Evolutionary conservation across 2,113 vertebrate genomes (phyloP), one percentile per base, ranked within the genome.

Genomic region (Columbina picui): DNA sequence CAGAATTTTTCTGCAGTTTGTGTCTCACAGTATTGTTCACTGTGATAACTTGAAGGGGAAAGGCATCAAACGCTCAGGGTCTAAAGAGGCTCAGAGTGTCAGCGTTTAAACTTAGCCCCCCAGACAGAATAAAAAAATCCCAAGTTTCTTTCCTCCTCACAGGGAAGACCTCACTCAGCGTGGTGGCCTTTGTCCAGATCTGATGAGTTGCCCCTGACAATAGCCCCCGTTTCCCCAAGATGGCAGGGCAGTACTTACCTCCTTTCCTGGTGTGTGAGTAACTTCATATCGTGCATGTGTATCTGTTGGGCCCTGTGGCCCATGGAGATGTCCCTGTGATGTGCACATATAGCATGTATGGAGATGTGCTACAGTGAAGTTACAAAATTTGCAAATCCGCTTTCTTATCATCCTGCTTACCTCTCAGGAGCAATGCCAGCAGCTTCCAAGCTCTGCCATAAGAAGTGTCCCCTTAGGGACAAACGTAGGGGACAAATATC

Each of bases 331-430:
- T 36, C 57, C 56, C 79, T 57, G 67, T 8, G 49, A 11, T 7
- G 1, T 0, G 6, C 70, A 47, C 12, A 0, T 7, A n/a, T 2
- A 61, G 39, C 2, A 0, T 2, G 2, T 7, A 56, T 6, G 38
- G 29, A 56, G 13, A 56, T 2, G 4, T 14, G 14, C 75, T 39
- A 34, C 29, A 26, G 14, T 12, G 2, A 71, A 68, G 39, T 34
- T 32, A 41, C 14, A 50, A 18, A 29, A 68, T 14, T 6, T 39
- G 19, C 26, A n/a, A 8, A 34, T 67, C 39, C 65, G 49, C 12
- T 74, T 57, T 41, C 47, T 73, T 61, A 30, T 39, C 43, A 41
- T 49, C 45, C 36, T 38, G 5, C 16, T 73, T 76, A 14, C n/a
- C 14, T 61, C 50, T 61, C 41, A 41, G 71, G 45, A 18, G 21